phyloP scores from a whole-genome alignment of 23 tunicate species.

The Halocynthia aurantium region DNA sequence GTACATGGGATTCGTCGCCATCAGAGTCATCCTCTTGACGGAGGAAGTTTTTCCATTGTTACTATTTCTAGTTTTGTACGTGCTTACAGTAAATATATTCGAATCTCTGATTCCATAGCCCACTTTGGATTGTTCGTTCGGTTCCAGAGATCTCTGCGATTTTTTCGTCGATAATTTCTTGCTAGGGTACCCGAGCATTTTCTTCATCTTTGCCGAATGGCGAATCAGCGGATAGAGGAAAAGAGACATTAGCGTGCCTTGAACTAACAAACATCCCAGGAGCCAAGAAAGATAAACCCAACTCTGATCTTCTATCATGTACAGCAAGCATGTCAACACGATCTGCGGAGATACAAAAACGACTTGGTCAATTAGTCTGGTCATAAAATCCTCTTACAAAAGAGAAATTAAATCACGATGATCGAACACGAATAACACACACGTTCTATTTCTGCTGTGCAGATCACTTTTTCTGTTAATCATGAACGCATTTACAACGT shows the following conservation, averaged over 20 bases:
- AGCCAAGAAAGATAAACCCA: slow-evolving; percentile 44
- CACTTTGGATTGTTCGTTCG: neutral
- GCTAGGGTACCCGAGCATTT: neutral
- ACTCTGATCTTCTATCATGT: neutral
- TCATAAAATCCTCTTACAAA: too few relatives aligned
- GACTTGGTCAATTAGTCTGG: too few relatives aligned
- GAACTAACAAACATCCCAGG: slow-evolving; percentile 42
- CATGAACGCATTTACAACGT: too few relatives aligned
- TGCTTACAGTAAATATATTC: slow-evolving; percentile 19
- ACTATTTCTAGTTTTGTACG: slow-evolving; percentile 7
- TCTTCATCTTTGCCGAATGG: slow-evolving; percentile 13
- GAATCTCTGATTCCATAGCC: slow-evolving; percentile 20
- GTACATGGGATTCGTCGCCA: slow-evolving; percentile 4
- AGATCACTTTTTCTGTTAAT: too few relatives aligned
- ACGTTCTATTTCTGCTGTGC: too few relatives aligned
- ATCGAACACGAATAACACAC: too few relatives aligned
- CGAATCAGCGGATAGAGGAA: slow-evolving; percentile 56
- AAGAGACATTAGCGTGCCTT: slow-evolving; percentile 35
- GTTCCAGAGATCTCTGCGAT: slow-evolving; percentile 1
- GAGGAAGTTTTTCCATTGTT: slow-evolving; percentile 11
- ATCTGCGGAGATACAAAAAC: neutral
- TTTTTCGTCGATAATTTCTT: neutral
- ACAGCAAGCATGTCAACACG: slow-evolving; percentile 7
- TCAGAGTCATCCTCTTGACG: neutral
- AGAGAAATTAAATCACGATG: too few relatives aligned